Evolutionary conservation across 2,797 vertebrate genomes (phyloP), one percentile per base, ranked within the genome.

Genomic region (Apogon talboti): DNA sequence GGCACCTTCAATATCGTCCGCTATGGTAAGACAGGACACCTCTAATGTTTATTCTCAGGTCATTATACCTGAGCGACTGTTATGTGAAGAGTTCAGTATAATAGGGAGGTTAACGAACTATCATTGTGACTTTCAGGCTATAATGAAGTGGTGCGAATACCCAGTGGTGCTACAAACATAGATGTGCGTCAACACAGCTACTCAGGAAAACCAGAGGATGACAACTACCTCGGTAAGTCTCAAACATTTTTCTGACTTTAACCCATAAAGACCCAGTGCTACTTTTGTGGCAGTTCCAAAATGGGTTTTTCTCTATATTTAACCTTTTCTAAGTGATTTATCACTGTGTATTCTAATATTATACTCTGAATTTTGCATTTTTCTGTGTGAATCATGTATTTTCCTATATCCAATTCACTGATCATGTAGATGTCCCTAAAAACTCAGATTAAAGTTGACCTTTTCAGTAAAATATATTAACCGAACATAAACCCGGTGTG

Each of bases 101-200:
- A 19, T 64, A 35, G 75, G 53, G 13, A 51, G 28, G 19, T 58
- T 11, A 79, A 81, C 11, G 19, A 18, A 21, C 6, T 28, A 21
- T 71, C 38, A 19, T n/a, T 78, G 30, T 4, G 30, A 16, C 81
- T 86, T 71, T 24, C 83, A 99, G 98, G 98, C 79, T 99, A 99
- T 89, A 99, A 99, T 49, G 81, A 94, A 44, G 97, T 99, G 24
- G 97, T 98, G 76, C 95, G 93, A 78, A 98, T 99, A 88, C 98
- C 98, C 79, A 96, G 95, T 56, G 98, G 98, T 91, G 96, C 98
- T 89, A 99, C 98, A 66, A 99, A 96, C 79, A 96, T 99, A 67
- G 98, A 99, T 66, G 96, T 99, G 79, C 96, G 96, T 74, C 98
- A 99, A 91, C 96, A 98, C 93, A 99, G 98, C 88, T 95, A 96